Evolutionary conservation across 2,888 invertebrate genomes (phyloP).

Genomic region (Chrysolina americana): DNA sequence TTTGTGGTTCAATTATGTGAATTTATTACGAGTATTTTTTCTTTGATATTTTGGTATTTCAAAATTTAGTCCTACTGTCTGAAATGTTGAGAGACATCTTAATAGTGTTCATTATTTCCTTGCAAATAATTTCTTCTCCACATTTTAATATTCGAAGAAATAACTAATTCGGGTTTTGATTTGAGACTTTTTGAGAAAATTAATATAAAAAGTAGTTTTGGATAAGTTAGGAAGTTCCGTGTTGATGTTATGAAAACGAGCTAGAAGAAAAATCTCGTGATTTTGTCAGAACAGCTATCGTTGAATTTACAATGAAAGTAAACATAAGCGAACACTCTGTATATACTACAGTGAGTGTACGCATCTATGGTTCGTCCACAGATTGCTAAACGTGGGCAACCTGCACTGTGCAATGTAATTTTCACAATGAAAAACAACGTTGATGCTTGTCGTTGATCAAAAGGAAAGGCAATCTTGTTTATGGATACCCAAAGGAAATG

Average conservation of each 20-base stretch:
- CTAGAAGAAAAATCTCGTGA: too few relatives aligned
- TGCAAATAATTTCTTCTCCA: too few relatives aligned
- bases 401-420: constrained; percentile 23
- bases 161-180: too few relatives aligned
- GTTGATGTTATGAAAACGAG: too few relatives aligned
- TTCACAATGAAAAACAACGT: constrained; percentile 26
- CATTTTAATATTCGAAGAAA: too few relatives aligned
- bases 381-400: background rate
- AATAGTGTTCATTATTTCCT: background rate
- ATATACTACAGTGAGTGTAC: too few relatives aligned
- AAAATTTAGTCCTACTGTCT: background rate
- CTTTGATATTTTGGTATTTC: background rate
- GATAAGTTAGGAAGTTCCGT: too few relatives aligned
- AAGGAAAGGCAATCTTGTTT: constrained; percentile 34
- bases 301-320: too few relatives aligned
- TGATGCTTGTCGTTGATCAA: constrained; percentile 30
- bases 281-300: too few relatives aligned
- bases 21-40: background rate
- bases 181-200: too few relatives aligned
- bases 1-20: background rate
- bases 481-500: constrained; percentile 39
- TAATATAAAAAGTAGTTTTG: too few relatives aligned
- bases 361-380: background rate
- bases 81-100: background rate
- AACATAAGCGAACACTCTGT: too few relatives aligned